Conservation (phyloP, 2,888 invertebrate species). For the Zonitis immaculata region DNA sequence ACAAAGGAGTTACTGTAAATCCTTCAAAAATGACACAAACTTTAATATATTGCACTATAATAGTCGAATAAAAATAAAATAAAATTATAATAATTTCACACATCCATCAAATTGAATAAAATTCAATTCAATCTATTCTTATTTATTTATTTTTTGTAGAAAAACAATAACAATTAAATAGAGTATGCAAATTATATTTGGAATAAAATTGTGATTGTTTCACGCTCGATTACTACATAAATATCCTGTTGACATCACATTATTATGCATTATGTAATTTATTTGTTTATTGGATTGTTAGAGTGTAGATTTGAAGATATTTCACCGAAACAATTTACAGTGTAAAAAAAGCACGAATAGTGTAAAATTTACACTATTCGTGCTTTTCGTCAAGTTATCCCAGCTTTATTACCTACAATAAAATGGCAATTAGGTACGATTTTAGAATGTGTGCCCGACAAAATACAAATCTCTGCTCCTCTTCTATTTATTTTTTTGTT, state of each 20-base stretch:
- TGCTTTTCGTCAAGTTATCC: constrained; percentile 11
- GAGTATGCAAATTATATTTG: not conserved
- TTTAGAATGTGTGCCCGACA: no score
- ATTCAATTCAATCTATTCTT: no score
- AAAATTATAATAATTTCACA: no score
- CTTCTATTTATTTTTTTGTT: not conserved
- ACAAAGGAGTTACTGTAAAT: not conserved
- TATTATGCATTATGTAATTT: not conserved
- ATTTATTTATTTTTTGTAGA: no score
- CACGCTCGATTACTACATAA: not conserved
- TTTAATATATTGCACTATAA: not conserved
- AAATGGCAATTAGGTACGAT: constrained; percentile 19
- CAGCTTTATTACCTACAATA: constrained; percentile 18
- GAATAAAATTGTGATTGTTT: not conserved
- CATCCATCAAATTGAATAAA: no score
- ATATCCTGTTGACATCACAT: not conserved
- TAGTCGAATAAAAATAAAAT: not conserved
- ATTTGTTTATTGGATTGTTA: not conserved
- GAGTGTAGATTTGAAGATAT: not conserved
- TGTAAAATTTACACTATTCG: not conserved
- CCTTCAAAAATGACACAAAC: not conserved
- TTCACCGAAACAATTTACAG: not conserved
- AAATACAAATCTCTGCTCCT: constrained; percentile 9
- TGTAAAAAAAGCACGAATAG: no score
- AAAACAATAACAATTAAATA: not conserved